Evolutionary conservation across 2,113 vertebrate genomes (phyloP), one percentile per base, ranked within the genome.

Genomic region (Muscicapa adusta): DNA sequence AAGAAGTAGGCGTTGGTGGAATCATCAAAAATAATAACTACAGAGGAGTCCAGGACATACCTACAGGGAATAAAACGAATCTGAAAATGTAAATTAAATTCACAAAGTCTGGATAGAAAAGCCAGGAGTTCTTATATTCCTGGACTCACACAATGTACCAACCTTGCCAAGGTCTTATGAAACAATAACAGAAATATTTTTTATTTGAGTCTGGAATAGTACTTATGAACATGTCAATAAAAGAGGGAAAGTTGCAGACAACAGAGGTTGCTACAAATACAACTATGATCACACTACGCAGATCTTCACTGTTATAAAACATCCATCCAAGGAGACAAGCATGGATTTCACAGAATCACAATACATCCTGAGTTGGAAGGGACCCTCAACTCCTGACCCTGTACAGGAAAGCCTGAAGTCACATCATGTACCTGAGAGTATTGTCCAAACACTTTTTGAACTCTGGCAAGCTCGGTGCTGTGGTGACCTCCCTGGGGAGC

Each of bases 61-160:
- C 96, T 95, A 88, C 2, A 38, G 88, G 85, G 96, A 97, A 95
- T 91, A 94, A 96, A 95, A 66, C 40, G 61, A 72, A 95, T 93
- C 74, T 87, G 68, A 93, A 93, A 94, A 89, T 50, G 61, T 79
- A 91, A 96, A 95, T 93, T 48, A 57, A 78, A 85, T 87, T 65
- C 54, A 68, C 67, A 66, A 95, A 91, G 78, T 62, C 38, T 42
- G 51, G 61, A 43, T 56, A 79, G 48, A 47, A 88, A 93, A 89
- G 25, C 53, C 65, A 94, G 53, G 48, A 79, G 36, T 71, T 88
- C 74, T 71, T 91, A 54, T 3, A 36, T 33, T 85, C 54, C 43
- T 53, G 50, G 34, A 42, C 47, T 91, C 42, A 53, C 53, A 68
- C 25, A 63, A 76, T 38, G 28, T 74, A 43, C 85, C 67, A 77